Evolutionary conservation across 2,797 vertebrate genomes (phyloP), one percentile per base, ranked within the genome.

Genomic region (Adelosebastes latens): DNA sequence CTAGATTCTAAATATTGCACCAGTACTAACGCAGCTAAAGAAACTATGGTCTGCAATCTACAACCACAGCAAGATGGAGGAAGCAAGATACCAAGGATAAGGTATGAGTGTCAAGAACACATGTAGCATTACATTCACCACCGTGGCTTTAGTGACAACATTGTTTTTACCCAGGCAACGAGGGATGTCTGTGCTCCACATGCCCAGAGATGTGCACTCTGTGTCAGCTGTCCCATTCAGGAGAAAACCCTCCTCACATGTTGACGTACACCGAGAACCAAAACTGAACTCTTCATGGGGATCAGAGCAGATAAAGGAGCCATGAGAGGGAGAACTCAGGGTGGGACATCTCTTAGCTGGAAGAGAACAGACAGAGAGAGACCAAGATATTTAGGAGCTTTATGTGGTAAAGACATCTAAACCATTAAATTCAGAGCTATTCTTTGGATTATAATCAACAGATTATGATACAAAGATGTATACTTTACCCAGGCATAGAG

Each of bases 251-350:
- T 87, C 55, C 1, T 75, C 68, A 82, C 93, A 94, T 2, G 36
- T 80, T 58, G 88, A 72, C 4, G 25, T 63, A 62, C 93, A 95
- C 22, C 0, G 75, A 78, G 92, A 94, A 31, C 74, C 88, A 82
- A 91, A 93, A 66, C 83, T 91, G 59, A 89, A 88, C 20, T 60
- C n/a, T 10, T 39, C 75, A 49, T 88, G 56, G 2, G 86, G 85
- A 64, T 84, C 31, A 12, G 74, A 85, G 69, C 90, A 94, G 64
- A 24, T 1, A 0, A 89, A 39, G 39, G 52, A 75, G 8, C 86
- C 81, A 2, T 89, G 87, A 66, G 68, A 11, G 5, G 84, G 56
- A 4, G 68, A 12, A 1, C 1, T 80, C 62, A 87, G 64, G 27
- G 25, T 10, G 8, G 72, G 58, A 71, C 91, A 92, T 71, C 13